Evolutionary conservation across 1,140 invertebrate genomes (phyloP).

Genomic region (Drosophila tsacasi): DNA sequence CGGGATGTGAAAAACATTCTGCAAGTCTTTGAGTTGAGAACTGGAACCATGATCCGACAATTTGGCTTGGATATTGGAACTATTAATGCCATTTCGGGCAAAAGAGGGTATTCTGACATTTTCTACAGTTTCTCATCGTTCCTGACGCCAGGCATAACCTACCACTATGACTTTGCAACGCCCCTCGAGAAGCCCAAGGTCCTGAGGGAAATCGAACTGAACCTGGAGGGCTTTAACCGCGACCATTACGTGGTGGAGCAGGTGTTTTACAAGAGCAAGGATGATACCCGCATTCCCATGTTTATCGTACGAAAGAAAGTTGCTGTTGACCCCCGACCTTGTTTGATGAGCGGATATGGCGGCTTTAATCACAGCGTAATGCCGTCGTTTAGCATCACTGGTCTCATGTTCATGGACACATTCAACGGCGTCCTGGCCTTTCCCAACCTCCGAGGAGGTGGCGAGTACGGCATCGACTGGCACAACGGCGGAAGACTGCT

Average conservation of each 20-base stretch:
- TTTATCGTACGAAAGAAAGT: constrained; percentile 96
- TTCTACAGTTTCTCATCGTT: constrained; percentile 98
- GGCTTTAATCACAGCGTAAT: constrained; percentile 97
- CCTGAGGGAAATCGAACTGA: constrained; percentile 88
- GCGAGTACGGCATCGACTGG: constrained; percentile 99
- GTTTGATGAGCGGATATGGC: constrained; percentile 98
- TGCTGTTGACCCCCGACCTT: constrained; percentile 88
- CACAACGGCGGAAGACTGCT: constrained; percentile 95
- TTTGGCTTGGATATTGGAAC: constrained; percentile 95
- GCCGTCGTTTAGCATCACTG: constrained; percentile 89
- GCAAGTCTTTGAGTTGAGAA: constrained; percentile 91
- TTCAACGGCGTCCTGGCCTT: constrained; percentile 95
- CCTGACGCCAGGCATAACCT: constrained; percentile 94
- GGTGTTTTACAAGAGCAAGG: constrained; percentile 97
- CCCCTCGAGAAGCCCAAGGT: constrained; percentile 89
- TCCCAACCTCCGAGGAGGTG: constrained; percentile 98
- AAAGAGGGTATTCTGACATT: constrained; percentile 94
- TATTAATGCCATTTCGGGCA: constrained; percentile 93
- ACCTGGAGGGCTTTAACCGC: constrained; percentile 93
- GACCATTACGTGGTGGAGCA: constrained; percentile 93
- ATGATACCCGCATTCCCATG: constrained; percentile 98
- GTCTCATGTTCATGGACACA: constrained; percentile 95
- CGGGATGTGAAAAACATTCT: constrained; percentile 97
- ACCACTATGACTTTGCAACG: constrained; percentile 92
- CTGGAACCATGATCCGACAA: constrained; percentile 90